phyloP scores from a whole-genome alignment of 2,113 vertebrate genomes.

The Mobula birostris region DNA sequence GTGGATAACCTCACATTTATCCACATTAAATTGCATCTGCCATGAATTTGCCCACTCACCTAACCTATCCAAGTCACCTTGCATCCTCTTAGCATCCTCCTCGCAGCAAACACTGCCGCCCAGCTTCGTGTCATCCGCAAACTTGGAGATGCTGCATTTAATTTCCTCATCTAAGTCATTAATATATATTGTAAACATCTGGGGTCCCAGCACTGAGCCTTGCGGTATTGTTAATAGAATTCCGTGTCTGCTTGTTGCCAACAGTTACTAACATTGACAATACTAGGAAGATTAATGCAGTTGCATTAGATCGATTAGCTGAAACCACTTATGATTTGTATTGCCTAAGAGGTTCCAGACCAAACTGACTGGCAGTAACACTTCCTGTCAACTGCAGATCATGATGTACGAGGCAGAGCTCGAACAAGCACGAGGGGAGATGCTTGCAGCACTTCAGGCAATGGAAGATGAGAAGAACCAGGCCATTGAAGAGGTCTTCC shows the following conservation, averaged over 20 bases:
- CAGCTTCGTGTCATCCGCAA: too few species aligned
- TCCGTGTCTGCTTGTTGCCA: background rate
- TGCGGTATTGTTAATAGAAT: background rate
- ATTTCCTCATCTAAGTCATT: too few species aligned
- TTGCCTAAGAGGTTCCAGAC: background rate
- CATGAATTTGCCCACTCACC: too few species aligned
- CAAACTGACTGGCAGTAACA: background rate
- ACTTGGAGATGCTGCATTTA: too few species aligned
- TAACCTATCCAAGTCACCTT: too few species aligned
- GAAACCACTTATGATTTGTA: background rate
- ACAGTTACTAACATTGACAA: background rate
- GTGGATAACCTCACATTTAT: too few species aligned
- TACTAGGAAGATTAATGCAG: too few species aligned
- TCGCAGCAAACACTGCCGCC: too few species aligned
- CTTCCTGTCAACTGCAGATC: constrained; percentile 56
- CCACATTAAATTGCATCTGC: too few species aligned
- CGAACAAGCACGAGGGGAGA: constrained; percentile 74
- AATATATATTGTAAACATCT: too few species aligned
- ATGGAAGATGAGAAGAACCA: constrained; percentile 92
- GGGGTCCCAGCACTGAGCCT: too few species aligned
- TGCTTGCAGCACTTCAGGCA: constrained; percentile 82
- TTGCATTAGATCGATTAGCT: background rate
- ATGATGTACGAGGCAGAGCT: constrained; percentile 79
- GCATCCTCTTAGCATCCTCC: too few species aligned
- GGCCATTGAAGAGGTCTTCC: constrained; percentile 83